A percentile compares a stretch with the other conserved stretches of the same genome.
Evolutionary conservation across 1,140 invertebrate genomes (phyloP).

Genomic region (Eurosta solidaginis): DNA sequence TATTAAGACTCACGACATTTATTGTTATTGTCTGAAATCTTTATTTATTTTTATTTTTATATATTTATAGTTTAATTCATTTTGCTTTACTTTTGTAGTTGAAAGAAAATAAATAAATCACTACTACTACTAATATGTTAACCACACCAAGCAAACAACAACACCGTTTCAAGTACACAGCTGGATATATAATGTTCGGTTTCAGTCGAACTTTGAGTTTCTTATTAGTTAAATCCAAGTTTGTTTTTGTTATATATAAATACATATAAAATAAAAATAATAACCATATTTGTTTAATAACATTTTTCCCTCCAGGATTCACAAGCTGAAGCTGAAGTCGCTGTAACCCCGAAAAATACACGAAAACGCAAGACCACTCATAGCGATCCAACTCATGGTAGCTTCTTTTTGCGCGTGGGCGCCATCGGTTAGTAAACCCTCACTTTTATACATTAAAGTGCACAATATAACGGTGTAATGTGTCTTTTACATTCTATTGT

Average conservation of each 20-base stretch:
- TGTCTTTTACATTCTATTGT: slow-evolving; percentile 44
- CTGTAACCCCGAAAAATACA: slow-evolving; percentile 66
- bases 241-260: neutral
- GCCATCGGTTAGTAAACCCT: slow-evolving; percentile 91
- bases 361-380: slow-evolving; percentile 89
- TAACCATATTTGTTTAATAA: neutral
- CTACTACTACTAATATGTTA: too few relatives aligned
- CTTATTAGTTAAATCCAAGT: neutral
- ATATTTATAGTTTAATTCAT: too few relatives aligned
- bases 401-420: slow-evolving; percentile 94
- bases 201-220: neutral
- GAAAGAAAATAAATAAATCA: too few relatives aligned
- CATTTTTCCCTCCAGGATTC: slow-evolving; percentile 59
- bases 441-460: too few relatives aligned
- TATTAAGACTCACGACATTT: too few relatives aligned
- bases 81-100: too few relatives aligned
- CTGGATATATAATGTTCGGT: too few relatives aligned
- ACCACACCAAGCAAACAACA: too few relatives aligned
- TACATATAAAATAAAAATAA: neutral
- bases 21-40: too few relatives aligned
- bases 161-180: too few relatives aligned
- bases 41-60: too few relatives aligned
- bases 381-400: slow-evolving; percentile 91
- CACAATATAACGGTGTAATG: neutral
- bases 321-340: slow-evolving; percentile 71